phyloP scores from a whole-genome alignment of 2,113 vertebrate genomes.

The Cyprinodon tularosa region DNA sequence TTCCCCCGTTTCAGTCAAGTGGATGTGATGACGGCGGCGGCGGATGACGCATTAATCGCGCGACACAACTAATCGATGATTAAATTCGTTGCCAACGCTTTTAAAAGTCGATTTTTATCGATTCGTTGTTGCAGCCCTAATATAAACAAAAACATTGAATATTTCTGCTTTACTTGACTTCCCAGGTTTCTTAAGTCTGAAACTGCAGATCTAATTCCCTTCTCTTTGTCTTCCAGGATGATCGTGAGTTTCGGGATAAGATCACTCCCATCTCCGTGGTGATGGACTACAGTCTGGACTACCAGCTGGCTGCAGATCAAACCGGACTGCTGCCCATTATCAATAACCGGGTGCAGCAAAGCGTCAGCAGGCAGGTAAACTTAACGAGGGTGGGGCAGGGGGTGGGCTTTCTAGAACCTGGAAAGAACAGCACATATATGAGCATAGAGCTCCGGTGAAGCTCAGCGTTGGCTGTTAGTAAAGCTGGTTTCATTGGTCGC shows the following conservation, averaged over 20 bases:
- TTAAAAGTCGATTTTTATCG: too few species aligned
- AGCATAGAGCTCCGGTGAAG: neutral
- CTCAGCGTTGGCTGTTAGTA: neutral
- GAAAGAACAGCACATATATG: neutral
- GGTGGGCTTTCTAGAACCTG: neutral
- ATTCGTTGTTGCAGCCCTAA: too few species aligned
- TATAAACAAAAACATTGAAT: neutral
- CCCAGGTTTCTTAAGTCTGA: neutral
- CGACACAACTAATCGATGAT: too few species aligned
- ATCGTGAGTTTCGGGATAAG: conserved; percentile 95
- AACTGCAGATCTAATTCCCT: neutral
- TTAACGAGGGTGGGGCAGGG: too few species aligned
- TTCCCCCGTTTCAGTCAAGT: too few species aligned
- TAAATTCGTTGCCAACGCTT: too few species aligned
- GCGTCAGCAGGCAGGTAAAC: conserved; percentile 91
- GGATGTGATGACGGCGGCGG: too few species aligned
- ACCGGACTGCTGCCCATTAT: conserved; percentile 90
- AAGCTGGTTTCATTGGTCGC: too few species aligned
- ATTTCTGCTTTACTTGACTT: neutral
- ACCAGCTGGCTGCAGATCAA: conserved; percentile 81
- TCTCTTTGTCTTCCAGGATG: conserved; percentile 82
- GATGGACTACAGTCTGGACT: conserved; percentile 93
- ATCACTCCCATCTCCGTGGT: conserved; percentile 94
- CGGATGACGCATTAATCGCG: too few species aligned
- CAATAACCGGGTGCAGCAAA: conserved; percentile 87